These are phyloP conservation scores for Chelonus formosanus DNA, from an alignment of 2,888 invertebrate species.

Conservation along the genomic window DNA sequence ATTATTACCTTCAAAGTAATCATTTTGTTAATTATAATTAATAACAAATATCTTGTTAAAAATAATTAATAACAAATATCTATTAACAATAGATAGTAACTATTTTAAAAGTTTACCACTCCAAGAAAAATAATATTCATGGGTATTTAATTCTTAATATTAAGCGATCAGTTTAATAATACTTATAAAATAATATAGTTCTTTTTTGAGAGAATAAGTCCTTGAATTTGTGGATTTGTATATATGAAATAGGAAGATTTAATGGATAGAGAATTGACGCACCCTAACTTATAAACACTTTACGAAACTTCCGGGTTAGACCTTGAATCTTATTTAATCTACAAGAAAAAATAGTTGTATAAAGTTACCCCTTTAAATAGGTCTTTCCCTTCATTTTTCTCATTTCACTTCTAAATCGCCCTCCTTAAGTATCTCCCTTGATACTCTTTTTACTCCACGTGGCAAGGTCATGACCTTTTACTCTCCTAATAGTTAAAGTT, in stretches of 20 bases:
- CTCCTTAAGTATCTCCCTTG: conserved; percentile 4
- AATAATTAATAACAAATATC: too few relatives aligned
- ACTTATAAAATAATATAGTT: too few relatives aligned
- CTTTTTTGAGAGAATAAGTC: too few relatives aligned
- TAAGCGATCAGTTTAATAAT: too few relatives aligned
- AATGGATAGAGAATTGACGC: conserved; percentile 15
- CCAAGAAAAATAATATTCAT: too few relatives aligned
- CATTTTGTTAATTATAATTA: too few relatives aligned
- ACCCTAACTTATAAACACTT: background rate
- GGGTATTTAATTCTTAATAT: too few relatives aligned
- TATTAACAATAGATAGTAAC: too few relatives aligned
- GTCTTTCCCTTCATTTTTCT: conserved; percentile 16
- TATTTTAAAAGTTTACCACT: too few relatives aligned
- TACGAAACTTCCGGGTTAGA: conserved; percentile 20
- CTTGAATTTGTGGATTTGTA: too few relatives aligned
- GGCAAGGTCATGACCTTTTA: conserved; percentile 56
- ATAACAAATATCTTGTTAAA: too few relatives aligned
- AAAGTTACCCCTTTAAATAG: conserved; percentile 9
- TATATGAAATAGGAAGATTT: conserved; percentile 1
- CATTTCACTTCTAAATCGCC: conserved; percentile 24
- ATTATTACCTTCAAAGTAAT: too few relatives aligned
- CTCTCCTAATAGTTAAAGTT: conserved; percentile 23
- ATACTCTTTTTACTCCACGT: conserved; percentile 43
- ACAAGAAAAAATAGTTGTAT: conserved; percentile 14
- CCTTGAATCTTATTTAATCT: conserved; percentile 18